A percentile compares a stretch with the other conserved stretches of the same genome.
Evolutionary conservation across 2,113 vertebrate genomes (phyloP).

Genomic region (Gopherus flavomarginatus): DNA sequence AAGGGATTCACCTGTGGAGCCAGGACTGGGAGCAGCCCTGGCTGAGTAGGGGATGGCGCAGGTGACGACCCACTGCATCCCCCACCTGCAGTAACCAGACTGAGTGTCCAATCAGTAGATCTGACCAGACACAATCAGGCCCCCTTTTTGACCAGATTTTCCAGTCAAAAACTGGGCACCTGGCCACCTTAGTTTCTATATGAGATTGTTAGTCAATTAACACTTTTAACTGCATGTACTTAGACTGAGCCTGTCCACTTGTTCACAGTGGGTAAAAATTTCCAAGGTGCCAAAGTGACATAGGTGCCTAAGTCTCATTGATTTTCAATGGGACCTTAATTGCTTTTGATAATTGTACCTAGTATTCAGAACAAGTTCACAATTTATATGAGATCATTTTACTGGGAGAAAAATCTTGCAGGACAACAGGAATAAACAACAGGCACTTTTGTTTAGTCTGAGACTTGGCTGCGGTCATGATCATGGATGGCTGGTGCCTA

Average conservation of each 20-base stretch:
- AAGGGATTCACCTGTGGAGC: too few species aligned
- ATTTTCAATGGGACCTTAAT: neutral
- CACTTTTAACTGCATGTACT: neutral
- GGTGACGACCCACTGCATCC: too few species aligned
- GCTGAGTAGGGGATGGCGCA: too few species aligned
- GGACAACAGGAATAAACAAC: neutral
- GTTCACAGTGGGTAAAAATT: neutral
- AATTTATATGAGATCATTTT: neutral
- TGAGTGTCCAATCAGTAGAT: too few species aligned
- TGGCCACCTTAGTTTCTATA: neutral
- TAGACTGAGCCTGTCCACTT: neutral
- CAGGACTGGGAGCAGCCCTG: too few species aligned
- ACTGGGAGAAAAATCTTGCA: neutral
- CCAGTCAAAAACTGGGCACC: too few species aligned
- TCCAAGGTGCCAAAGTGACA: neutral
- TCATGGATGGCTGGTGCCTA: neutral
- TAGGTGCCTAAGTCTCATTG: neutral
- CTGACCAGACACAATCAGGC: too few species aligned
- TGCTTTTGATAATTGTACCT: neutral
- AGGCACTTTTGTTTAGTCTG: neutral
- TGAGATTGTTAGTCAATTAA: neutral
- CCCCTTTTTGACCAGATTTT: too few species aligned
- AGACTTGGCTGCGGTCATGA: neutral
- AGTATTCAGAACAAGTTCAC: neutral
- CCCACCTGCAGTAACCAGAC: too few species aligned